Percentiles rank a stretch among this genome's conserved stretches.
These are phyloP conservation scores for Chloroclysta siterata DNA, from an alignment of 2,888 invertebrate species.

Conservation along the genomic window DNA sequence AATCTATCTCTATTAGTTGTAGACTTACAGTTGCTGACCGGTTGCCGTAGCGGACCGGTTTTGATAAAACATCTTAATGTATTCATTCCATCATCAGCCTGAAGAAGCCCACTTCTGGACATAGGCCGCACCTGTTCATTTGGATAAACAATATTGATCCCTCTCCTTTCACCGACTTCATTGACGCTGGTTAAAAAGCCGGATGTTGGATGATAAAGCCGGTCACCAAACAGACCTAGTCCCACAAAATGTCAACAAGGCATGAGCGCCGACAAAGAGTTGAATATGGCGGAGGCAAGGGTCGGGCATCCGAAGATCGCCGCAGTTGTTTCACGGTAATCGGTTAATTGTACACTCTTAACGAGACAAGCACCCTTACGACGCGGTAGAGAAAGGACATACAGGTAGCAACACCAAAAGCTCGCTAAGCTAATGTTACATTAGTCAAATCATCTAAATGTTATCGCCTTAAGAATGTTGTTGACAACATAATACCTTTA, in stretches of 20 bases:
- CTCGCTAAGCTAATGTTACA: not conserved
- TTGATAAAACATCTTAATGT: no score
- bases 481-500: no score
- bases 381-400: slow-evolving; percentile 1
- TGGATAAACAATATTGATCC: no score
- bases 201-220: slow-evolving; percentile 7
- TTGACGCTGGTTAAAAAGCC: slow-evolving; percentile 5
- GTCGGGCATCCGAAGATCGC: slow-evolving; percentile 64
- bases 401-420: not conserved
- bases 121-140: no score
- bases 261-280: slow-evolving; percentile 69
- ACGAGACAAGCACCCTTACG: slow-evolving; percentile 47
- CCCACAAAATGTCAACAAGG: slow-evolving; percentile 81
- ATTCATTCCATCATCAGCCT: no score
- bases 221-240: slow-evolving; percentile 42
- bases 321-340: slow-evolving; percentile 71
- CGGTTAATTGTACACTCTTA: slow-evolving; percentile 73
- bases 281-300: slow-evolving; percentile 42
- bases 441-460: no score
- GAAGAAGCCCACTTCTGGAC: no score
- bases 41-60: no score
- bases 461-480: no score
- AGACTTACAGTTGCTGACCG: no score
- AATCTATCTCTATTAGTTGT: no score
- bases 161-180: no score